A percentile compares a stretch with the other conserved stretches of the same genome.
Evolutionary conservation across 2,113 vertebrate genomes (phyloP).

Genomic region (Salvator merianae): DNA sequence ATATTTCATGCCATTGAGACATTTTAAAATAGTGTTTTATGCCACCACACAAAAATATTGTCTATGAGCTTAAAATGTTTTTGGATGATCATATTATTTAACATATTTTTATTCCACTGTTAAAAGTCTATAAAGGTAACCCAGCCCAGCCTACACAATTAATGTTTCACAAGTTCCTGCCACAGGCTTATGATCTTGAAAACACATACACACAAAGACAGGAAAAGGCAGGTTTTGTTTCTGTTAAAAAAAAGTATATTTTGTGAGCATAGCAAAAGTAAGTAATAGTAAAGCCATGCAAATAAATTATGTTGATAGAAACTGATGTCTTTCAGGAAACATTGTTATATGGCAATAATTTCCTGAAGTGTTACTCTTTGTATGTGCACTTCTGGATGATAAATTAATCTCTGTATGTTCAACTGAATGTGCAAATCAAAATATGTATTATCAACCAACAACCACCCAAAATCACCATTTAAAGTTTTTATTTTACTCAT

Average conservation of each 20-base stretch:
- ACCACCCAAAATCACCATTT: slow-evolving; percentile 55
- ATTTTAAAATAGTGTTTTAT: no score
- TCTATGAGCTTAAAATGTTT: not conserved
- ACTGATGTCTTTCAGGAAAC: slow-evolving; percentile 41
- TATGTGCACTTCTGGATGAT: slow-evolving; percentile 32
- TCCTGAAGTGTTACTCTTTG: slow-evolving; percentile 39
- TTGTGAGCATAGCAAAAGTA: slow-evolving; percentile 31
- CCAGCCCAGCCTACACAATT: no score
- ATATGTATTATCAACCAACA: slow-evolving; percentile 60
- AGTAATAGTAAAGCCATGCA: slow-evolving; percentile 36
- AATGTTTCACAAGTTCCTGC: no score
- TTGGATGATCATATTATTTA: not conserved
- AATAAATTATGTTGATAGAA: slow-evolving; percentile 41
- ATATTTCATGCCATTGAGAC: not conserved
- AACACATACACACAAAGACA: no score
- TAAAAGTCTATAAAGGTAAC: no score
- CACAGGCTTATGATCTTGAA: no score
- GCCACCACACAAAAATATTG: not conserved
- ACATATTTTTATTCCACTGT: no score
- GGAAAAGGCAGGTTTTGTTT: not conserved
- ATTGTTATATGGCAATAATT: slow-evolving; percentile 19
- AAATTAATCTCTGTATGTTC: slow-evolving; percentile 65
- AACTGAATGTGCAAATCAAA: slow-evolving; percentile 63
- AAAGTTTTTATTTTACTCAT: slow-evolving; percentile 55
- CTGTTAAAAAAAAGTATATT: slow-evolving; percentile 21